These are phyloP conservation scores for Datnioides undecimradiatus DNA, from an alignment of 2,113 vertebrate species.

Conservation along the genomic window DNA sequence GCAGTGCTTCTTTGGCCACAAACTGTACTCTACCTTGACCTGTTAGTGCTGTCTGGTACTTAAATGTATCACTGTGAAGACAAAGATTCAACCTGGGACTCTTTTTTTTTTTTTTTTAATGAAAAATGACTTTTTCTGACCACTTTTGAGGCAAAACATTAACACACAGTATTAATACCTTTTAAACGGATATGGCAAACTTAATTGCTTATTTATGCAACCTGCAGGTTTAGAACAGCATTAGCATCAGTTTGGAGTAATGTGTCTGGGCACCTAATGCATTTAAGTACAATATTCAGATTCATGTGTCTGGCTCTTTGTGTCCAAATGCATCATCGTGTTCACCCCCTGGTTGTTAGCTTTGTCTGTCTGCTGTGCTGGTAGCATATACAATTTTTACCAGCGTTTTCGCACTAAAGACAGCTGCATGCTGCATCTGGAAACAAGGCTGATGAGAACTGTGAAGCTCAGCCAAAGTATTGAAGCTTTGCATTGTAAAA, in stretches of 20 bases:
- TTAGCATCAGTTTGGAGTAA: too few relatives aligned
- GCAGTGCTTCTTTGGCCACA: constrained; percentile 89
- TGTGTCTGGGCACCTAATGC: too few relatives aligned
- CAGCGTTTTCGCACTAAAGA: not conserved
- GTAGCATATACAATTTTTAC: not conserved
- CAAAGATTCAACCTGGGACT: too few relatives aligned
- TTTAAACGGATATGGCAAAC: too few relatives aligned
- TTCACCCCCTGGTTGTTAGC: not conserved
- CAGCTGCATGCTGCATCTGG: not conserved
- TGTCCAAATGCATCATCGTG: not conserved
- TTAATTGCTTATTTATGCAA: too few relatives aligned
- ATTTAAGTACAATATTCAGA: too few relatives aligned
- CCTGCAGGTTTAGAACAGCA: too few relatives aligned
- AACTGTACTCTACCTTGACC: constrained; percentile 84
- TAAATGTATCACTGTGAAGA: not conserved
- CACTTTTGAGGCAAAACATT: too few relatives aligned
- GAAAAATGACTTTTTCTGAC: too few relatives aligned
- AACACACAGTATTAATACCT: too few relatives aligned
- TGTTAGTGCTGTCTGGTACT: constrained; percentile 75
- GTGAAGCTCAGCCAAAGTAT: not conserved
- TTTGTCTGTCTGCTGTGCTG: not conserved
- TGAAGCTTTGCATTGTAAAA: not conserved
- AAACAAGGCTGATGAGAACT: not conserved
- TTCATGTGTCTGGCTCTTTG: not conserved
- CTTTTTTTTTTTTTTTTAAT: too few relatives aligned